A percentile compares a stretch with the other conserved stretches of the same genome.
These are phyloP conservation scores for Argyra leucocephala DNA, from an alignment of 2,888 invertebrate species.

Conservation along the genomic window DNA sequence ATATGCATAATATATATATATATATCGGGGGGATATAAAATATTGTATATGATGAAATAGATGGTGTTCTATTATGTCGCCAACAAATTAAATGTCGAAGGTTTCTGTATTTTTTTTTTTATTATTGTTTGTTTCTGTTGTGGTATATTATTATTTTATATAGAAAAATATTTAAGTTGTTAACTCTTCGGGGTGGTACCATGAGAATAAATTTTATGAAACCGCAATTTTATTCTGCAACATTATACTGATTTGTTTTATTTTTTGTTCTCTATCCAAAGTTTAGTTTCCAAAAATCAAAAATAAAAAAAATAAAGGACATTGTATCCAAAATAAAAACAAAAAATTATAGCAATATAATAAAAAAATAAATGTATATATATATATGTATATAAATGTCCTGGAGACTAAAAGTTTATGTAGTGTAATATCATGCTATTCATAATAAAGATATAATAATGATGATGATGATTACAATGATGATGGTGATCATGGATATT, in stretches of 20 bases:
- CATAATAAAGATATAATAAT: neutral
- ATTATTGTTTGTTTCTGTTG: neutral
- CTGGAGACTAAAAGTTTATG: neutral
- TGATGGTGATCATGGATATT: neutral
- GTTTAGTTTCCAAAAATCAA: neutral
- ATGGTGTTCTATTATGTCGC: neutral
- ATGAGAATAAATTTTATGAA: slow-evolving; percentile 15
- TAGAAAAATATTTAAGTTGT: neutral
- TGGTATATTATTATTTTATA: neutral
- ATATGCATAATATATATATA: too few species aligned
- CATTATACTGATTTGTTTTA: neutral
- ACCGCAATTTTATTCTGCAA: slow-evolving; percentile 6
- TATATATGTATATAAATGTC: neutral
- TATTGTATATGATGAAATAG: neutral
- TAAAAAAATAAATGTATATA: too few species aligned
- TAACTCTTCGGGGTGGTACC: slow-evolving; percentile 17
- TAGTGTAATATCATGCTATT: neutral
- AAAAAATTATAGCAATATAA: too few species aligned
- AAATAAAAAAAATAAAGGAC: neutral
- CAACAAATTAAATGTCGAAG: slow-evolving; percentile 1
- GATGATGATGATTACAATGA: neutral
- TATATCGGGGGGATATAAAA: neutral
- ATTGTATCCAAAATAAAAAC: neutral
- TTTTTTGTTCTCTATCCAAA: neutral
- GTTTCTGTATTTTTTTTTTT: too few species aligned